These are phyloP conservation scores for Mirounga angustirostris DNA, from an alignment of 2,113 vertebrate species.

Conservation along the genomic window DNA sequence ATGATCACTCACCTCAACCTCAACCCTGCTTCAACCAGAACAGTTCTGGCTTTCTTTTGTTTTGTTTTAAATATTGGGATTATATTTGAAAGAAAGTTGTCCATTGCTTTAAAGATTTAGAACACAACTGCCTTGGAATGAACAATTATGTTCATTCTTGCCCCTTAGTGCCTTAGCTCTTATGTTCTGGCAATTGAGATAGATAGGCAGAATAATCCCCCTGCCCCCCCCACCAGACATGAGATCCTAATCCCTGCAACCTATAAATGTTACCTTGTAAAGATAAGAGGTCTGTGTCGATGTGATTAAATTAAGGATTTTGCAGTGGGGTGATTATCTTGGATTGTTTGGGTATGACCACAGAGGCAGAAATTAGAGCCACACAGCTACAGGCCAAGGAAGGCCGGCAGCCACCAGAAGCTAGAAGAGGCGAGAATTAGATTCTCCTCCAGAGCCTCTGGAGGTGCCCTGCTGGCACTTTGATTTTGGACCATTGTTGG, in stretches of 20 bases:
- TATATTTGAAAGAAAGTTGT: neutral
- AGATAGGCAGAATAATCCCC: neutral
- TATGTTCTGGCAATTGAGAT: neutral
- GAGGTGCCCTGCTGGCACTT: neutral
- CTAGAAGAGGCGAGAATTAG: neutral
- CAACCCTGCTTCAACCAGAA: neutral
- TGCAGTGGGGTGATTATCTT: neutral
- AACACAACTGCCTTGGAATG: neutral
- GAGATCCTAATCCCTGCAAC: neutral
- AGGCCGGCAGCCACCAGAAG: neutral
- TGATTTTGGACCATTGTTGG: neutral
- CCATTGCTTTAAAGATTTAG: neutral
- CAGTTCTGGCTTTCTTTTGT: neutral
- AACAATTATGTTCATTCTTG: conserved; percentile 2
- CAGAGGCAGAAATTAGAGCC: neutral
- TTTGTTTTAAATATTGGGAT: conserved; percentile 40
- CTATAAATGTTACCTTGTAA: neutral
- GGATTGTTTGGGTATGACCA: neutral
- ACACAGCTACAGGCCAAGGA: neutral
- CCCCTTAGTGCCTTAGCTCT: neutral
- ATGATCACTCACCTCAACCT: neutral
- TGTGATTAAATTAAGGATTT: neutral
- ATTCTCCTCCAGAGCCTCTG: neutral
- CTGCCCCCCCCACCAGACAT: neutral
- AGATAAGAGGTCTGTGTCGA: neutral